phyloP scores from a whole-genome alignment of 2,888 invertebrate genomes.

The Deroplatys truncata region DNA sequence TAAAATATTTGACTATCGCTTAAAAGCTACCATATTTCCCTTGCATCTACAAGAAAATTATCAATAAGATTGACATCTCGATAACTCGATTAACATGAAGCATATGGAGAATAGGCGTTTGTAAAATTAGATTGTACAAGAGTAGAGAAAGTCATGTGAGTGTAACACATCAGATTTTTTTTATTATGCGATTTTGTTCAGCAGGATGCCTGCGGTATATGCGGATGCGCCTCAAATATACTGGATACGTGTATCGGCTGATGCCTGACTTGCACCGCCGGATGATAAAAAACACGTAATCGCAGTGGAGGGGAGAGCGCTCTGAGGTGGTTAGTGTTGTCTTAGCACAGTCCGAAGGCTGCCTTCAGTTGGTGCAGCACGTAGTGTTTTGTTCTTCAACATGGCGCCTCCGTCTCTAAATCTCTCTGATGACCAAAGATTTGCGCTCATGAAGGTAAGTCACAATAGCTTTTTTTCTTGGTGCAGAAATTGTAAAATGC shows the following conservation, averaged over 20 bases:
- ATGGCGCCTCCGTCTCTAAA: constrained; percentile 45
- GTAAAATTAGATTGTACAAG: too few relatives aligned
- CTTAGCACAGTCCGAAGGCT: not conserved
- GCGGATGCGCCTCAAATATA: not conserved
- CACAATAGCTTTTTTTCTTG: not conserved
- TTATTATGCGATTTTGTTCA: too few relatives aligned
- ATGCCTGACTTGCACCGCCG: not conserved
- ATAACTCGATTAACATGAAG: too few relatives aligned
- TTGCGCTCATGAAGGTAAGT: constrained; percentile 72
- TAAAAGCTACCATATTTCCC: too few relatives aligned
- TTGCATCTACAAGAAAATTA: too few relatives aligned
- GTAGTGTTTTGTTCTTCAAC: not conserved
- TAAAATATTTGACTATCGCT: too few relatives aligned
- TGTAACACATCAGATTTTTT: too few relatives aligned
- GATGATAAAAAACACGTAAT: not conserved
- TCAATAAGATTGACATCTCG: too few relatives aligned
- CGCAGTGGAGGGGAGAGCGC: not conserved
- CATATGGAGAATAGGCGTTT: too few relatives aligned
- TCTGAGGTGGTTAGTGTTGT: not conserved
- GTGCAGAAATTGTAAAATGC: too few relatives aligned
- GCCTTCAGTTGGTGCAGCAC: not conserved
- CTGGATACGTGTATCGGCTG: not conserved
- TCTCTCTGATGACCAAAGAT: constrained; percentile 69
- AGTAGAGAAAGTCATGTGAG: too few relatives aligned
- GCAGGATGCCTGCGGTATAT: not conserved